Percentiles rank a stretch among this genome's conserved stretches.
phyloP scores from a whole-genome alignment of 2,113 vertebrate species.

The Agelaius tricolor region DNA sequence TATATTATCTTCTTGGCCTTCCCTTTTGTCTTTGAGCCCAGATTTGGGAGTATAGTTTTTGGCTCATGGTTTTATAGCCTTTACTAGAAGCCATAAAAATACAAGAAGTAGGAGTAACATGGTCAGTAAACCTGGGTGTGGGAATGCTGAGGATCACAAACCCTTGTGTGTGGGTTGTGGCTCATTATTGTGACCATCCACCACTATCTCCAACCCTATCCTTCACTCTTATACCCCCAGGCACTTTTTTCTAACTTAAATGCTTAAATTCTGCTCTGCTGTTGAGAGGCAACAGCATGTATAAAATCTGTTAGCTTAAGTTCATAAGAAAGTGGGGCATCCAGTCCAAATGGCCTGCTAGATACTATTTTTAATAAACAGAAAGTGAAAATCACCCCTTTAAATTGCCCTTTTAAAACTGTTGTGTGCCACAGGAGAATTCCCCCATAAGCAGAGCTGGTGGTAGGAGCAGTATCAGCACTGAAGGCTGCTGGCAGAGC shows the following conservation, averaged over 20 bases:
- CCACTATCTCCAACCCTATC: background rate
- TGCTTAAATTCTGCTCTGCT: background rate
- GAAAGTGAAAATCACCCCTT: conserved; percentile 23
- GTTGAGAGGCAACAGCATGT: background rate
- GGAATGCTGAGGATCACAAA: background rate
- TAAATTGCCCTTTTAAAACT: conserved; percentile 1
- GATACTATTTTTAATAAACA: conserved; percentile 30
- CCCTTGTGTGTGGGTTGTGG: background rate
- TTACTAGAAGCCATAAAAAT: background rate
- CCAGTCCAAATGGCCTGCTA: background rate
- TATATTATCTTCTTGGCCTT: background rate
- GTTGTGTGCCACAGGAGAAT: background rate
- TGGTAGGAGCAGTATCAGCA: background rate
- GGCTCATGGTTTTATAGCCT: background rate
- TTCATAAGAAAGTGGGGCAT: background rate
- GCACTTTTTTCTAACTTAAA: background rate
- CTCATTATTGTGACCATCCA: background rate
- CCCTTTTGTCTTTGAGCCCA: background rate
- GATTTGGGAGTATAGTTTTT: background rate
- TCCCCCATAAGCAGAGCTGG: background rate
- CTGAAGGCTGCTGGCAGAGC: conserved; percentile 36
- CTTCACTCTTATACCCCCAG: background rate
- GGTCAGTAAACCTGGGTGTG: background rate
- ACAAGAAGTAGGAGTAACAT: background rate
- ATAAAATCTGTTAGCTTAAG: background rate